Evolutionary conservation across 1,140 invertebrate species (phyloP).

Genomic region (Caenorhabditis tropicalis): DNA sequence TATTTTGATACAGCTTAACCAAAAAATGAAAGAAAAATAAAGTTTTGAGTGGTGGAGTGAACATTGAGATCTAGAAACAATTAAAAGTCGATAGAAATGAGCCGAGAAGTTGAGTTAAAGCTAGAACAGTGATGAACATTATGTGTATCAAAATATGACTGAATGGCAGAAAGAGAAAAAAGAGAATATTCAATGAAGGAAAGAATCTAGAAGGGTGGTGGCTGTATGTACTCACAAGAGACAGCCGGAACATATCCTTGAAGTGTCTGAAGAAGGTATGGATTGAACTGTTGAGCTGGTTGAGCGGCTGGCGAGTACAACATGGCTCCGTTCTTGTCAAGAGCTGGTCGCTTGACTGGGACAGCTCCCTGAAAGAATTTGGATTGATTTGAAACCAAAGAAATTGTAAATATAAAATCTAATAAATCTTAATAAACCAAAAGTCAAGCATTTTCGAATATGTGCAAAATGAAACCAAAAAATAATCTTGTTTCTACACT

Average conservation of each 20-base stretch:
- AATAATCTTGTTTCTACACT: no score
- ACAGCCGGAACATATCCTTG: conserved; percentile 62
- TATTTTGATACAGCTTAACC: neutral
- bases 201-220: conserved; percentile 25
- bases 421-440: neutral
- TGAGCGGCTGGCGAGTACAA: conserved; percentile 34
- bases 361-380: conserved; percentile 50
- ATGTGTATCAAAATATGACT: neutral
- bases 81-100: conserved; percentile 10
- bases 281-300: conserved; percentile 54
- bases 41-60: neutral
- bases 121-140: neutral
- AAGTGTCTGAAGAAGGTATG: conserved; percentile 59
- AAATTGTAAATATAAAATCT: neutral
- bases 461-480: no score
- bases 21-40: neutral
- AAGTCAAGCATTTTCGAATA: neutral
- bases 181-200: neutral
- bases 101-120: conserved; percentile 25
- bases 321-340: conserved; percentile 62
- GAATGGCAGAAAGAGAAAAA: neutral
- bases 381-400: no score
- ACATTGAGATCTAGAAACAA: conserved; percentile 34
- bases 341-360: conserved; percentile 57
- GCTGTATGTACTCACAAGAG: conserved; percentile 61